phyloP scores from a whole-genome alignment of 2,888 invertebrate genomes.

The Palloptera scutellata region DNA sequence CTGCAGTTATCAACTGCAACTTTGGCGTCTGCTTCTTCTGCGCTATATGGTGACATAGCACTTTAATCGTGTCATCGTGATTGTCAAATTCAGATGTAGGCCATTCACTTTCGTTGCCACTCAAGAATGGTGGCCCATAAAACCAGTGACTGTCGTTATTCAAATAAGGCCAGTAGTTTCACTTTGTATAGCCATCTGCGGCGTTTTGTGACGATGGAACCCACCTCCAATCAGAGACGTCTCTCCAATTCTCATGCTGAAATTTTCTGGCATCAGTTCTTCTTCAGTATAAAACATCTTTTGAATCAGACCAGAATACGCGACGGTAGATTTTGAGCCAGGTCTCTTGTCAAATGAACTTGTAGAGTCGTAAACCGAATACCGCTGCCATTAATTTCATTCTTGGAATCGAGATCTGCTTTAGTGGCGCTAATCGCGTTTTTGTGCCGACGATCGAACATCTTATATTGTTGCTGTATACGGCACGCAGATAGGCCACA shows the following conservation, averaged over 20 bases:
- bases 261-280: no score
- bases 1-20: no score
- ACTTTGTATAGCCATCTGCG: slow-evolving; percentile 32
- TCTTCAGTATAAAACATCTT: no score
- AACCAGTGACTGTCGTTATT: slow-evolving; percentile 20
- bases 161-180: slow-evolving; percentile 17
- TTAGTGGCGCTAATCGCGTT: slow-evolving; percentile 18
- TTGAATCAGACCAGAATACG: no score
- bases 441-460: slow-evolving; percentile 22
- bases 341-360: slow-evolving; percentile 18
- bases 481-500: slow-evolving; percentile 15
- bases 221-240: no score
- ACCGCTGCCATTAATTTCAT: slow-evolving; percentile 17
- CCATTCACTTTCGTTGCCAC: slow-evolving; percentile 14
- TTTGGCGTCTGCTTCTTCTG: no score
- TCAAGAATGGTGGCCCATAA: slow-evolving; percentile 21
- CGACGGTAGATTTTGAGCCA: no score
- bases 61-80: neutral
- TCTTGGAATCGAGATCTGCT: neutral
- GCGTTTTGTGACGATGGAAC: slow-evolving; percentile 15
- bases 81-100: slow-evolving; percentile 5
- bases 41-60: no score
- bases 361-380: slow-evolving; percentile 7
- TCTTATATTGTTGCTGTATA: neutral
- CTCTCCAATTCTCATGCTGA: no score